Base-by-base conservation (phyloP, 2,888 invertebrate species). In the Pyrrhosoma nymphula region DNA sequence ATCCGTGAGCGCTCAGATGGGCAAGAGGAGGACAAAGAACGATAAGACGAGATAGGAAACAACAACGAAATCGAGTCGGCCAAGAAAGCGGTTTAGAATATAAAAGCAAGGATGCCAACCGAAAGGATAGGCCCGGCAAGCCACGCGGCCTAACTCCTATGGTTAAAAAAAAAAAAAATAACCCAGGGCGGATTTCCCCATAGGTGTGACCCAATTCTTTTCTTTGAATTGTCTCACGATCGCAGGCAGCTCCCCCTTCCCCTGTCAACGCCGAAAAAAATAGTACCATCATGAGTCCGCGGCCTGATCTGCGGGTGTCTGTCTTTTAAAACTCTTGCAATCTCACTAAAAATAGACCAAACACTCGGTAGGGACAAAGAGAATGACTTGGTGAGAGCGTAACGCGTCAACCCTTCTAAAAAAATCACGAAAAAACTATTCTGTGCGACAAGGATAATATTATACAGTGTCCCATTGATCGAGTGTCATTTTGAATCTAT, bases 141-240 rank as follows among this genome's bases (percentile, higher is more conserved):
- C 60, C 60, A 60, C 60, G 60, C 60, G 60, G 60, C 60, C 60
- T 8, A 16, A 60, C 60, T 16, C 60, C 60, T 60, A 30, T 39
- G 26, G 30, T 75, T 75, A 30, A 47, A 60, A 20, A 60, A 60
- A 20, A 60, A 60, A 60, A 60, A 47, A 39, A 47, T 23, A 88
- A 88, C 55, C 88, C 88, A 26, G 23, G 88, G 89, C 23, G 35
- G 89, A 89, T 89, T 89, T 89, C 89, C 47, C 18, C 89, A 89
- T 89, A 56, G 47, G 89, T 89, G 47, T 89, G 89, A 89, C 89
- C 89, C n/a, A 89, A 56, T 56, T 89, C 89, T 26, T 55, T 89
- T 16, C 82, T 35, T 89, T 56, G n/a, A 26, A 55, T 56, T 56
- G 89, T 56, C 47, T 56, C 89, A 89, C n/a, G 89, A 89, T 89